phyloP scores from a whole-genome alignment of 2,888 invertebrate genomes.

The Ectemnius cavifrons region DNA sequence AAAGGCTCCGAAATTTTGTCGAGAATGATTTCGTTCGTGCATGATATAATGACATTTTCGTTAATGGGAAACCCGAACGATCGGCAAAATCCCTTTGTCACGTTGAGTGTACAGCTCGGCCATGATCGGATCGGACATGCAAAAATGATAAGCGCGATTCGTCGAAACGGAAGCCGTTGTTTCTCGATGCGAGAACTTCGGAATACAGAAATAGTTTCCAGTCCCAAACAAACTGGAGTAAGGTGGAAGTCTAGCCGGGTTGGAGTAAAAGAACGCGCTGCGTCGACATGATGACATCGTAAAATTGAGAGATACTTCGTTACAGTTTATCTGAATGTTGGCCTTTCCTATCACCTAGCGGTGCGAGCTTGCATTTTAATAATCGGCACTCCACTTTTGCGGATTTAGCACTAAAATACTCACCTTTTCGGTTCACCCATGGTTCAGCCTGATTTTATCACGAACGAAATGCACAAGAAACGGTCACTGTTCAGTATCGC shows the following conservation, averaged over 20 bases:
- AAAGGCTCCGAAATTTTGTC: background rate
- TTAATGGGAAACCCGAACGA: background rate
- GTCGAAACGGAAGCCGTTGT: conserved; percentile 4
- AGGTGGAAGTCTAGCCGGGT: conserved; percentile 4
- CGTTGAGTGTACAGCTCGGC: conserved; percentile 51
- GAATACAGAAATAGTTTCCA: background rate
- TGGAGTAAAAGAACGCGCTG: conserved; percentile 58
- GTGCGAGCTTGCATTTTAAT: background rate
- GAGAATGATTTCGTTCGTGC: background rate
- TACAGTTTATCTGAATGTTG: conserved; percentile 47
- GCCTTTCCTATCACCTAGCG: background rate
- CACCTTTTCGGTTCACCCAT: conserved; percentile 75
- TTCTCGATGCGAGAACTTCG: background rate
- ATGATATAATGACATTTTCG: too few species aligned
- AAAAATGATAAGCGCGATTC: conserved; percentile 51
- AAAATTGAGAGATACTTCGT: conserved; percentile 73
- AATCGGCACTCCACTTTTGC: background rate
- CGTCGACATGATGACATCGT: conserved; percentile 79
- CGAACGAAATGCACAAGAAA: conserved; percentile 57
- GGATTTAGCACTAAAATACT: conserved; percentile 30
- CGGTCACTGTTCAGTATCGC: conserved; percentile 45
- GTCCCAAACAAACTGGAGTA: conserved; percentile 8
- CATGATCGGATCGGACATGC: conserved; percentile 50
- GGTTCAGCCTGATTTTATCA: conserved; percentile 53
- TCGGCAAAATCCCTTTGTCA: conserved; percentile 61